Evolutionary conservation across 1,140 invertebrate genomes (phyloP).

Genomic region (Coptotermes formosanus): DNA sequence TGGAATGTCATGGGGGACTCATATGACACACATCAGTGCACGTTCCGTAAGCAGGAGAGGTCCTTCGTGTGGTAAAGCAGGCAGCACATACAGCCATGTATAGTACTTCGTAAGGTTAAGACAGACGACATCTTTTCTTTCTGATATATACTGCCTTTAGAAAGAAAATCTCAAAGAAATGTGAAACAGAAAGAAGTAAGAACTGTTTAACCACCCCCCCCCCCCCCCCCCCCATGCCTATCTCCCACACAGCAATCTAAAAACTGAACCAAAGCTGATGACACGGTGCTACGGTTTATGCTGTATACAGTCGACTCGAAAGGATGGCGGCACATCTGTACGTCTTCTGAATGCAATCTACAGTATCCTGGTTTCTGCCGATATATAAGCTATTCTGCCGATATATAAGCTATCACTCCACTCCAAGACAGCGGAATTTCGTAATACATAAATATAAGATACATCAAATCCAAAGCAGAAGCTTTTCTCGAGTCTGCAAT

Average conservation of each 20-base stretch:
- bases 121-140: too few species aligned
- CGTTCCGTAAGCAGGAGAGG: too few species aligned
- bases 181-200: not conserved
- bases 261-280: not conserved
- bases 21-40: too few species aligned
- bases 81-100: too few species aligned
- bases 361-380: not conserved
- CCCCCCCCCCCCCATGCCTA: too few species aligned
- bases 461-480: not conserved
- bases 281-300: not conserved
- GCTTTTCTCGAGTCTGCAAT: not conserved
- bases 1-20: too few species aligned
- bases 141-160: too few species aligned
- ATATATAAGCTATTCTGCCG: too few species aligned
- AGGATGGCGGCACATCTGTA: not conserved
- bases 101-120: too few species aligned
- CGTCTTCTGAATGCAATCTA: not conserved
- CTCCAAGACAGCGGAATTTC: not conserved
- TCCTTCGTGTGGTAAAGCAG: too few species aligned
- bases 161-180: too few species aligned
- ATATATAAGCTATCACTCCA: not conserved
- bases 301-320: not conserved
- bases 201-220: not conserved
- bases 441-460: slow-evolving; percentile 12
- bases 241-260: not conserved